A percentile compares a stretch with the other conserved stretches of the same genome.
phyloP scores from a whole-genome alignment of 53 echinoderm and acorn worm genomes.

The Luidia sarsii region DNA sequence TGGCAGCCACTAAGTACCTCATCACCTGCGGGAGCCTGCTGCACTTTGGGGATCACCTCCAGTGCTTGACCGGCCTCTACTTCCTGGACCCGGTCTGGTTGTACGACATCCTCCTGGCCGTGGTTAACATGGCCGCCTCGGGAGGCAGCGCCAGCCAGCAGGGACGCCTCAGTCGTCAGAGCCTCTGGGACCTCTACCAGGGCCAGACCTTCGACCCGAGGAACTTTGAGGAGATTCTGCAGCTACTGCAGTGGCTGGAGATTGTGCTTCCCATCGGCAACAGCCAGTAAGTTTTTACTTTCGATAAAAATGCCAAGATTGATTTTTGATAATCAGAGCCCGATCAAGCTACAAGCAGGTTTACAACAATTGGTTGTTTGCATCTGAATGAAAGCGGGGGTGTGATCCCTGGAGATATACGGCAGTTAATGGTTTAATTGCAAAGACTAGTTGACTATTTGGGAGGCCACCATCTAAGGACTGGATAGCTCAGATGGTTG shows the following conservation, averaged over 20 bases:
- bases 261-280: slow-evolving; percentile 65
- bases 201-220: slow-evolving; percentile 49
- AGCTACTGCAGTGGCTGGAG: slow-evolving; percentile 75
- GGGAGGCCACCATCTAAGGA: too few relatives aligned
- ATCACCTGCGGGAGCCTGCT: slow-evolving; percentile 70
- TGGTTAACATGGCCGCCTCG: slow-evolving; percentile 33
- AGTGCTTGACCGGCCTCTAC: slow-evolving; percentile 70
- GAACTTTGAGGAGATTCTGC: slow-evolving; percentile 62
- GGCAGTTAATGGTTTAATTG: too few relatives aligned
- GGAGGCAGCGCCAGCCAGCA: slow-evolving; percentile 43
- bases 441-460: too few relatives aligned
- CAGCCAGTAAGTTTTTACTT: slow-evolving; percentile 63
- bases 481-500: too few relatives aligned
- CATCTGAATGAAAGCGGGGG: too few relatives aligned
- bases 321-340: too few relatives aligned
- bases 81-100: slow-evolving; percentile 83
- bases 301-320: too few relatives aligned
- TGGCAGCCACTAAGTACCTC: too few relatives aligned
- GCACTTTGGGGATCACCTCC: slow-evolving; percentile 77
- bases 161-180: slow-evolving; percentile 58
- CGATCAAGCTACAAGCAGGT: too few relatives aligned
- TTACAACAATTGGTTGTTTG: too few relatives aligned
- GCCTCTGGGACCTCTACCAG: slow-evolving; percentile 49
- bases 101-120: slow-evolving; percentile 52
- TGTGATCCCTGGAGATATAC: too few relatives aligned